Conservation (phyloP, 2,113 vertebrate genomes). For the Micronycteris hirsuta region DNA sequence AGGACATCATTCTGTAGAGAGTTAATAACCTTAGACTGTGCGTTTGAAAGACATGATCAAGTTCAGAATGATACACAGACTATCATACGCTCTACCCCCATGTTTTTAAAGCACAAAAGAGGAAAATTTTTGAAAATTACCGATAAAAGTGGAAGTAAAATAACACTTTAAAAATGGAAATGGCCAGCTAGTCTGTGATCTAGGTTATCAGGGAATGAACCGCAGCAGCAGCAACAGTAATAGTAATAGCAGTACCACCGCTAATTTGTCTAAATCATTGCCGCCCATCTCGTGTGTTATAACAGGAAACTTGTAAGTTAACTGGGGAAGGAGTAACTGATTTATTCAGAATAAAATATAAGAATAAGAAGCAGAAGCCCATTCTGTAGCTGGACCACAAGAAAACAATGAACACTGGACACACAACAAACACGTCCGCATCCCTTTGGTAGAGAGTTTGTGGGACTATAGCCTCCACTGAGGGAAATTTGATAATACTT, state of each 20-base stretch:
- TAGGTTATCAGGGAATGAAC: neutral
- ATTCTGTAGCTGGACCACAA: neutral
- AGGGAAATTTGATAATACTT: neutral
- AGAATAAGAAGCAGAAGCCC: neutral
- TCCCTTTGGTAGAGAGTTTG: neutral
- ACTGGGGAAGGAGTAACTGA: neutral
- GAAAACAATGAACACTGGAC: neutral
- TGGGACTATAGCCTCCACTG: neutral
- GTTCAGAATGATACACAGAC: neutral
- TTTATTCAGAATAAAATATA: conserved; percentile 7
- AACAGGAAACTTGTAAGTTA: neutral
- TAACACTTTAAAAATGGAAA: neutral
- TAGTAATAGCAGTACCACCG: neutral
- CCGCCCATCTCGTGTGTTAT: neutral
- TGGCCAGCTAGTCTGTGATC: neutral
- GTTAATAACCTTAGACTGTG: conserved; percentile 25
- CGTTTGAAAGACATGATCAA: conserved; percentile 33
- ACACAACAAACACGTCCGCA: neutral
- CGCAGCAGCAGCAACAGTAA: neutral
- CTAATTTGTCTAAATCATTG: neutral
- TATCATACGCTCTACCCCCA: neutral
- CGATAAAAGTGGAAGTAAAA: conserved; percentile 15
- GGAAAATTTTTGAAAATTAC: neutral
- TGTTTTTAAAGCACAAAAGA: neutral
- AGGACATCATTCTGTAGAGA: neutral